Percentiles rank a stretch among this genome's conserved stretches.
Evolutionary conservation across 2,113 vertebrate genomes (phyloP).

Genomic region (Perognathus longimembris): DNA sequence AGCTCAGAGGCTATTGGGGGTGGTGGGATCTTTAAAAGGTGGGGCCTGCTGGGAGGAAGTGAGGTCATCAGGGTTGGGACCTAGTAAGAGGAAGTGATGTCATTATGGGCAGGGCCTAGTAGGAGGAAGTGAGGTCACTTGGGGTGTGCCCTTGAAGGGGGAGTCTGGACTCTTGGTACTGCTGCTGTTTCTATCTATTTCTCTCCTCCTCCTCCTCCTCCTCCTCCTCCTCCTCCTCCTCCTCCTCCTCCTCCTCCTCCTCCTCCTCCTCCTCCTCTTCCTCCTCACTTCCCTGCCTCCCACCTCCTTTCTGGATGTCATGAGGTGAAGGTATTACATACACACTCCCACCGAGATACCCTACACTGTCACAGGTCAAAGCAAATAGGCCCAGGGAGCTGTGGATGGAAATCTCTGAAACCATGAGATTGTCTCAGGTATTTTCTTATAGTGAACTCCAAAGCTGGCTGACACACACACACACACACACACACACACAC

Average conservation of each 20-base stretch:
- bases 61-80: too few species aligned
- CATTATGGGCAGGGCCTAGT: background rate
- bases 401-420: background rate
- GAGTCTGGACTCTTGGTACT: too few species aligned
- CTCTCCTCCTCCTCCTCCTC: too few species aligned
- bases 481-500: background rate
- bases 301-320: too few species aligned
- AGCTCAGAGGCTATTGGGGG: background rate
- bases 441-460: background rate
- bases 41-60: background rate
- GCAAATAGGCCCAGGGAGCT: background rate
- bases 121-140: background rate
- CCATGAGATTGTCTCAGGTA: background rate
- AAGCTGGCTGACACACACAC: background rate
- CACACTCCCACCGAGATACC: background rate
- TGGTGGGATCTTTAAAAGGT: background rate
- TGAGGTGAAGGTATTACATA: background rate
- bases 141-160: too few species aligned
- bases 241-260: background rate
- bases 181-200: too few species aligned
- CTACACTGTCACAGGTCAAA: background rate
- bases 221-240: too few species aligned
- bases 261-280: too few species aligned
- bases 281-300: background rate
- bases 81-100: background rate